A percentile compares a stretch with the other conserved stretches of the same genome.
phyloP scores from a whole-genome alignment of 1,140 invertebrate genomes.

The Diploscapter pachys region DNA sequence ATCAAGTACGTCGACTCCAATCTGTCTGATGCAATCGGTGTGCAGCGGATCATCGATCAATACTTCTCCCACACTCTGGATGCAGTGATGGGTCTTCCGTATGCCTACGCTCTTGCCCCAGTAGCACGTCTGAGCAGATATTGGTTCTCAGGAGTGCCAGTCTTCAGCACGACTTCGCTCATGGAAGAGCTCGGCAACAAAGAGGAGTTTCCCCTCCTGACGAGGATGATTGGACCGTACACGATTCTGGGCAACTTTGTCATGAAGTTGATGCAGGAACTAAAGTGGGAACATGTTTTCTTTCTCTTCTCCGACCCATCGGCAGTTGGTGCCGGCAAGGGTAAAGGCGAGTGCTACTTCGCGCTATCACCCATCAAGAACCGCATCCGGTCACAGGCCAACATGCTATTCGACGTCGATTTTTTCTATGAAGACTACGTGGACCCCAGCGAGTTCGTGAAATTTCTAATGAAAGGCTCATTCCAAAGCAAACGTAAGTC shows the following conservation, averaged over 20 bases:
- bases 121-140: constrained; percentile 78
- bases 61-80: constrained; percentile 65
- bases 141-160: constrained; percentile 76
- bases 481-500: constrained; percentile 76
- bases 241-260: constrained; percentile 71
- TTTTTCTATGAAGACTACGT: constrained; percentile 68
- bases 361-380: constrained; percentile 70
- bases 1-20: constrained; percentile 54
- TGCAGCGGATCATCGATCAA: constrained; percentile 53
- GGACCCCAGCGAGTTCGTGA: constrained; percentile 63
- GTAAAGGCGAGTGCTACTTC: constrained; percentile 69
- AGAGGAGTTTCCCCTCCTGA: constrained; percentile 72
- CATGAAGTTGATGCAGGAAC: constrained; percentile 68
- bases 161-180: constrained; percentile 78
- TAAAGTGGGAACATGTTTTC: constrained; percentile 67
- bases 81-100: constrained; percentile 82
- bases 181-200: constrained; percentile 75
- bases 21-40: constrained; percentile 53
- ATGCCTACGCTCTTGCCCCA: constrained; percentile 84
- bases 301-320: constrained; percentile 72
- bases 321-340: constrained; percentile 42
- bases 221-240: constrained; percentile 80
- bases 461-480: constrained; percentile 68
- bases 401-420: constrained; percentile 62
- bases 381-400: constrained; percentile 63